Percentiles rank a stretch among this genome's conserved stretches.
These are phyloP conservation scores for Theocolax elegans DNA, from an alignment of 1,140 invertebrate genomes.

Conservation along the genomic window DNA sequence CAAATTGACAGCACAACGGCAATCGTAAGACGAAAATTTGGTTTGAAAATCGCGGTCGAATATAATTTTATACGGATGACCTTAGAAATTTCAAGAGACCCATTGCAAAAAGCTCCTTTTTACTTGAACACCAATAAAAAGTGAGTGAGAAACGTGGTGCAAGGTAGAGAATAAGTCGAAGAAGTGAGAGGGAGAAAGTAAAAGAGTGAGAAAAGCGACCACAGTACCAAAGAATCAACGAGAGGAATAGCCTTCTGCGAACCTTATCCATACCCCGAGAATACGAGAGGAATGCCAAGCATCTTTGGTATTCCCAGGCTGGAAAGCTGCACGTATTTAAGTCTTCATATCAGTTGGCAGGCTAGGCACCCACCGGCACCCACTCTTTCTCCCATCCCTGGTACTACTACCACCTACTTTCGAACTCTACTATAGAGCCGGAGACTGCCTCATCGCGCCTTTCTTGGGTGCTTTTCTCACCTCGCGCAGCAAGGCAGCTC, in stretches of 20 bases:
- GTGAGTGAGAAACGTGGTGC: no score
- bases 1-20: no score
- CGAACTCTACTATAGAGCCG: not conserved
- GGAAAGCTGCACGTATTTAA: slow-evolving; percentile 38
- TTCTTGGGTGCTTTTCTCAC: slow-evolving; percentile 5
- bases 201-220: slow-evolving; percentile 7
- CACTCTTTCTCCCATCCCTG: no score
- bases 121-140: not conserved
- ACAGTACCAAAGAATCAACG: slow-evolving; percentile 29
- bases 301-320: slow-evolving; percentile 25
- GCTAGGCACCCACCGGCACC: no score
- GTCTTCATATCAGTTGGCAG: slow-evolving; percentile 42
- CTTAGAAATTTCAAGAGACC: not conserved
- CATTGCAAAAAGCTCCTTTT: not conserved
- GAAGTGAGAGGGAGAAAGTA: not conserved
- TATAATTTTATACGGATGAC: not conserved
- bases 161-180: not conserved
- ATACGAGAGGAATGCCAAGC: slow-evolving; percentile 30
- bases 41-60: not conserved
- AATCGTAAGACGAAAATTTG: not conserved
- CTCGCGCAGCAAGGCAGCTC: not conserved
- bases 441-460: not conserved
- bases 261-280: slow-evolving; percentile 7
- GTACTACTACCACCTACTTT: not conserved
- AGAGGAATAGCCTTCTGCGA: slow-evolving; percentile 17